phyloP scores from a whole-genome alignment of 2,113 vertebrate genomes.

The Bubo scandiacus region DNA sequence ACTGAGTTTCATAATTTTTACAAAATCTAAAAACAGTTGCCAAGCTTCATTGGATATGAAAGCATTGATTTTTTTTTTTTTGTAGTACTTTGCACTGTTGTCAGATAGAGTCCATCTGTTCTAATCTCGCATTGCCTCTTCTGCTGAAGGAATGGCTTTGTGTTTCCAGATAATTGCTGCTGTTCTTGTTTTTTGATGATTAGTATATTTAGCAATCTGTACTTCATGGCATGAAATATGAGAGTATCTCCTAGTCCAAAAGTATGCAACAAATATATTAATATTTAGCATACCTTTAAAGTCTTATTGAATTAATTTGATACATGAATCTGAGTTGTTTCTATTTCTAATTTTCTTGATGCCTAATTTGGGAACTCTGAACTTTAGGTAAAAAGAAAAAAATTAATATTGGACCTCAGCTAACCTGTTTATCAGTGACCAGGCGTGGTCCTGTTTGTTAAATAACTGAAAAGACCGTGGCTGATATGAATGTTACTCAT shows the following conservation, averaged over 20 bases:
- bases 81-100: conserved; percentile 41
- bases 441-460: background rate
- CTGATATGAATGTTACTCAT: background rate
- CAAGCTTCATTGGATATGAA: conserved; percentile 36
- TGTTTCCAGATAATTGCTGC: conserved; percentile 51
- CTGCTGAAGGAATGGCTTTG: conserved; percentile 32
- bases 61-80: conserved; percentile 52
- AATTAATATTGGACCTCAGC: background rate
- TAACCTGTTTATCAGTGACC: background rate
- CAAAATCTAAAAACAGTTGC: conserved; percentile 51
- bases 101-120: conserved; percentile 51
- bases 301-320: background rate
- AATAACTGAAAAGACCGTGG: background rate
- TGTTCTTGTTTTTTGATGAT: conserved; percentile 15
- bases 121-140: conserved; percentile 16
- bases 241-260: background rate
- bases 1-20: conserved; percentile 6
- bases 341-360: background rate
- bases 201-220: conserved; percentile 26
- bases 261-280: background rate
- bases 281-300: background rate
- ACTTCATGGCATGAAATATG: background rate
- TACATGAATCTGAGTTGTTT: background rate
- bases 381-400: background rate
- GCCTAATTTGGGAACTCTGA: background rate